Evolutionary conservation across 2,888 invertebrate species (phyloP), one percentile per base, ranked within the genome.

Genomic region (Cecidostiba fungosa): DNA sequence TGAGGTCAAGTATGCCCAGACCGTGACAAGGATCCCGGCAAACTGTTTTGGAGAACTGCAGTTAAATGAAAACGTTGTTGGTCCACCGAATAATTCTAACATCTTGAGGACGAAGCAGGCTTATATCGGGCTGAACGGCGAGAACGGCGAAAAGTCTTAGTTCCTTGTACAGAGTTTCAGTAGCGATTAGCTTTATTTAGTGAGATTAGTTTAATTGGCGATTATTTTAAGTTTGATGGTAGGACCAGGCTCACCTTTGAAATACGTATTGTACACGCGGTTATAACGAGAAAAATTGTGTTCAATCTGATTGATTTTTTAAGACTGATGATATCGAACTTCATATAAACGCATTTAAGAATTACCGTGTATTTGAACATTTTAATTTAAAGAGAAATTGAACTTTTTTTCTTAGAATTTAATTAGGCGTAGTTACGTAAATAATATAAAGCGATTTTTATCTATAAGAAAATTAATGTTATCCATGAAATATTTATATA

Each of bases 171-270:
- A 62, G n/a, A 29, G 43, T 73, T 36, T 47, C 16, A 32, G n/a
- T 66, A 26, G 26, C 8, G 26, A 50, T 79, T 47, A 84, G 14
- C 32, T 50, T 26, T 23, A 66, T 8, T 79, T 74, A 84, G 79
- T 80, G 84, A 84, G 36, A 76, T 76, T 84, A 80, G 66, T 73
- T 84, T 78, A 43, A 59, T 70, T 36, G 59, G 14, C 19, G 50
- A 16, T 79, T 66, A 54, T 32, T 79, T 70, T 82, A 66, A 74
- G 36, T 47, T 66, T 66, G n/a, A 32, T 29, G 14, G 73, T 73
- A n/a, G 47, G 19, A n/a, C 36, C 6, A 32, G n/a, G 54, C 32
- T 14, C 16, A 19, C 32, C 59, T 36, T 59, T 77, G 14, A 43
- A 79, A 47, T 26, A 26, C 43, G n/a, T 43, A 54, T 1, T 54